Conservation (phyloP, 1,140 invertebrate genomes). For the Amphibalanus amphitrite region DNA sequence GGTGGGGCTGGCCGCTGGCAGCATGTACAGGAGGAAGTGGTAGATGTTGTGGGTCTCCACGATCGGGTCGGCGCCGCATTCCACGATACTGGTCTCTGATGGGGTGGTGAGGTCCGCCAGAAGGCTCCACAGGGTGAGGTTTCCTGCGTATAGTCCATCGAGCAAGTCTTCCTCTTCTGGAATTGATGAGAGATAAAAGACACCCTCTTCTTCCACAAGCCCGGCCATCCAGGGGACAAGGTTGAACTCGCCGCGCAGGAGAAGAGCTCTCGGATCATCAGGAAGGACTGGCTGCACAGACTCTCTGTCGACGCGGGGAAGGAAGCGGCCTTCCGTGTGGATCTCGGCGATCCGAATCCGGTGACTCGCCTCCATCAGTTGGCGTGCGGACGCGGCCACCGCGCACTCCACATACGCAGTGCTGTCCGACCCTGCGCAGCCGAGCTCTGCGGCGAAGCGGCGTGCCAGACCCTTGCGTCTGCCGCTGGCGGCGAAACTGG, state of each 20-base stretch:
- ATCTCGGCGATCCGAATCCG: slow-evolving; percentile 45
- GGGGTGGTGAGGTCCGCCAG: too few species aligned
- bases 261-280: slow-evolving; percentile 56
- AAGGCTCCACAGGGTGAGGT: too few species aligned
- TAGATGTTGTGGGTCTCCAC: too few species aligned
- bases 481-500: too few species aligned
- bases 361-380: slow-evolving; percentile 33
- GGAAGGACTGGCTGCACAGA: slow-evolving; percentile 46
- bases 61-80: too few species aligned
- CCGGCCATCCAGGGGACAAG: slow-evolving; percentile 83
- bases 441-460: slow-evolving; percentile 63
- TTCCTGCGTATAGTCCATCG: too few species aligned
- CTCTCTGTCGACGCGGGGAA: slow-evolving; percentile 48
- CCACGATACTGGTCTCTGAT: too few species aligned
- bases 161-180: slow-evolving; percentile 36
- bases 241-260: slow-evolving; percentile 73
- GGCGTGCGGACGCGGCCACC: slow-evolving; percentile 40
- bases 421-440: slow-evolving; percentile 53
- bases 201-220: slow-evolving; percentile 82
- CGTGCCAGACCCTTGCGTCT: slow-evolving; percentile 35
- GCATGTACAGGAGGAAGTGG: too few species aligned
- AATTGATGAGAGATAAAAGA: slow-evolving; percentile 86
- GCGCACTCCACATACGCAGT: slow-evolving; percentile 54
- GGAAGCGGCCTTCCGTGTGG: slow-evolving; percentile 33
- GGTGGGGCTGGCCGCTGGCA: too few species aligned